Evolutionary conservation across 2,888 invertebrate species (phyloP), one percentile per base, ranked within the genome.

Genomic region (Troilus luridus): DNA sequence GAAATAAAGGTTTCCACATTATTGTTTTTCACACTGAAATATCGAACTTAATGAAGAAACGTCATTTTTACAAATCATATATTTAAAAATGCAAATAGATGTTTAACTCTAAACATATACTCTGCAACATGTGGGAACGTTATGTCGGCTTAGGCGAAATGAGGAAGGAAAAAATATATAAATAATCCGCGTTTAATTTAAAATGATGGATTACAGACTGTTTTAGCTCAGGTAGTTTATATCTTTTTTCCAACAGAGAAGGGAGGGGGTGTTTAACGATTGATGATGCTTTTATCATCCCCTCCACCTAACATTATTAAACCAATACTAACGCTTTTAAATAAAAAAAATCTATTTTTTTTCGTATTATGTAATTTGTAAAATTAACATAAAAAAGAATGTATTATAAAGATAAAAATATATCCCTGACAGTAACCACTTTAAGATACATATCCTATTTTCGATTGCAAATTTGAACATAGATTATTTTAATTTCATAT

Each of bases 171-270:
- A 85, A 85, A 81, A 41, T 17, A 85, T 56, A 54, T 56, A 54
- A 85, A n/a, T 58, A 85, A 85, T 58, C 54, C 56, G 21, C n/a
- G 85, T 85, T 85, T 85, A 56, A 85, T 85, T 85, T 54, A 85
- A 85, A 85, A 85, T 85, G 85, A 85, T 85, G 85, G 85, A 85
- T 85, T 85, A 85, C 54, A n/a, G 56, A 85, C 9, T 56, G 85
- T 58, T 58, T 85, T 58, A 56, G 85, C 85, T 10, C 19, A 85
- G 85, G 56, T 85, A 85, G 85, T 85, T 85, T 85, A 85, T 85
- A 85, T 85, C 41, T 85, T 85, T 85, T 56, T 85, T 58, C 72
- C 27, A 77, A 21, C 24, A 8, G 72, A 14, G 41, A 14, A 14
- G 59, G 59, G 14, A 41, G 41, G 56, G 19, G 85, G 56, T 85